phyloP scores from a whole-genome alignment of 2,888 invertebrate genomes.

The Temnothorax ravouxi region DNA sequence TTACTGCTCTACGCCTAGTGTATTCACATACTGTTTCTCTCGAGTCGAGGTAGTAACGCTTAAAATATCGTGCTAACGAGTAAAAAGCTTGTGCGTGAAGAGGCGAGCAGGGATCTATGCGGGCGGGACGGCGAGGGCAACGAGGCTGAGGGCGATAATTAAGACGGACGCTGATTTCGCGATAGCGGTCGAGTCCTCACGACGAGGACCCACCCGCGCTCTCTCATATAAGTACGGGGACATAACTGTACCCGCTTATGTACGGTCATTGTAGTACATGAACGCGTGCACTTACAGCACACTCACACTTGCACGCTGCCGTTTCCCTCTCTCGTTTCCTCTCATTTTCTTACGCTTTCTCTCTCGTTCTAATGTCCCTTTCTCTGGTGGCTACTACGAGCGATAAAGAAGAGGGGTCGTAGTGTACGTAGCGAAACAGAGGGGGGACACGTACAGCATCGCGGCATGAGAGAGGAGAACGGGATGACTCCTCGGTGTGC shows the following conservation, averaged over 20 bases:
- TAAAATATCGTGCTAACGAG: conserved; percentile 64
- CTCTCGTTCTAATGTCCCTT: neutral
- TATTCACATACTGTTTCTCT: conserved; percentile 37
- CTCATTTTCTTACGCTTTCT: neutral
- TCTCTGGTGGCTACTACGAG: conserved; percentile 37
- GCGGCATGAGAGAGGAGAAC: conserved; percentile 49
- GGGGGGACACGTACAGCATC: conserved; percentile 49
- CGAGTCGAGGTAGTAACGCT: conserved; percentile 35
- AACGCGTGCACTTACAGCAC: conserved; percentile 19
- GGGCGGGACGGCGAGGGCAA: conserved; percentile 21
- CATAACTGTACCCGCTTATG: conserved; percentile 76
- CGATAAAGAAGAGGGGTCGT: conserved; percentile 12
- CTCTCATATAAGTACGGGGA: conserved; percentile 69
- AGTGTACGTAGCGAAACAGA: conserved; percentile 30
- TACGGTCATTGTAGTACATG: conserved; percentile 56
- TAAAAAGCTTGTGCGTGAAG: conserved; percentile 59
- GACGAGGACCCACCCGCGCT: conserved; percentile 78
- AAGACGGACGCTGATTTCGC: conserved; percentile 85
- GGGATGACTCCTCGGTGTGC: conserved; percentile 68
- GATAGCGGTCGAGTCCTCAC: conserved; percentile 81
- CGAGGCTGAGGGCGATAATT: conserved; percentile 84
- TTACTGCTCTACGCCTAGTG: neutral
- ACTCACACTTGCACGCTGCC: neutral
- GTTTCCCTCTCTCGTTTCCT: conserved; percentile 22
- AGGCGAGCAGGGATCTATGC: conserved; percentile 24